These are phyloP conservation scores for Psittacula derbiana DNA, from an alignment of 2,797 vertebrate species.

Conservation along the genomic window DNA sequence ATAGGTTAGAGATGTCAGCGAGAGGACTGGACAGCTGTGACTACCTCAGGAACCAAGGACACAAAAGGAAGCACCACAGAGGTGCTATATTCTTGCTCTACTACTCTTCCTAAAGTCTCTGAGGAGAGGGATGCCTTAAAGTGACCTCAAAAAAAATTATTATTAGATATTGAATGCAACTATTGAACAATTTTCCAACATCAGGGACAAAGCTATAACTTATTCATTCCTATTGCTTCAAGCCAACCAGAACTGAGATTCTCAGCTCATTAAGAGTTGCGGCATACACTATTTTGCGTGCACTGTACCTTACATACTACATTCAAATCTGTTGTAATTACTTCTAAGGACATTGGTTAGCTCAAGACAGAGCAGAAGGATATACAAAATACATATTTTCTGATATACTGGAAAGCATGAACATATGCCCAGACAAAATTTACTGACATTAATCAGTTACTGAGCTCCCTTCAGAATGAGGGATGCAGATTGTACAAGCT, in stretches of 20 bases:
- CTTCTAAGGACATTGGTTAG: not conserved
- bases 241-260: not conserved
- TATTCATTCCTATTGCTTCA: not conserved
- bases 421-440: not conserved
- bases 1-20: not conserved
- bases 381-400: not conserved
- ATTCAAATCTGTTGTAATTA: not conserved
- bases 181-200: not conserved
- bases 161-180: not conserved
- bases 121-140: not conserved
- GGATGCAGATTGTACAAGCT: not conserved
- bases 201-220: not conserved
- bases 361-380: not conserved
- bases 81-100: not conserved
- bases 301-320: not conserved
- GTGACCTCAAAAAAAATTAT: not conserved
- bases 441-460: not conserved
- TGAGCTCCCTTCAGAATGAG: not conserved
- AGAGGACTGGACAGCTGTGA: not conserved
- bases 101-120: not conserved
- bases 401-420: not conserved
- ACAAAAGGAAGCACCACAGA: not conserved
- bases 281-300: not conserved
- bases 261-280: not conserved
- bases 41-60: not conserved